Evolutionary conservation across 2,888 invertebrate species (phyloP).

Genomic region (Lottia scabra): DNA sequence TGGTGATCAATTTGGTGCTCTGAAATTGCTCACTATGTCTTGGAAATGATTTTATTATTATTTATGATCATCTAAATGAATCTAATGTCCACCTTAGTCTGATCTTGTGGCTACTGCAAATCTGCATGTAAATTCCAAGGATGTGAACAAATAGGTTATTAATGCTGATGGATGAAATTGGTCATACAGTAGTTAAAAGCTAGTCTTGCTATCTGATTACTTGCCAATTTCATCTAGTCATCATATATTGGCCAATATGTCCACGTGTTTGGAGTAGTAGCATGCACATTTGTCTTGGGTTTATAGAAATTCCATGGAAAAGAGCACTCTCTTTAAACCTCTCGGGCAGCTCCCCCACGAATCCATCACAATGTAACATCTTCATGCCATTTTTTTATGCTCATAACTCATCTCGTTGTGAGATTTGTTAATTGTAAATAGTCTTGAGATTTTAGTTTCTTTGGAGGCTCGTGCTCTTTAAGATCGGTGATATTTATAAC

Average conservation of each 20-base stretch:
- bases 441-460: too few relatives aligned
- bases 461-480: too few relatives aligned
- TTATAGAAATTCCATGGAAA: conserved; percentile 85
- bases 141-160: neutral
- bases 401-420: too few relatives aligned
- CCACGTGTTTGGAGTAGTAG: conserved; percentile 42
- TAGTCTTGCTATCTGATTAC: too few relatives aligned
- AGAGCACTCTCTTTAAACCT: conserved; percentile 90
- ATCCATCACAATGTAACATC: neutral
- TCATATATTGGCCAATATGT: conserved; percentile 57
- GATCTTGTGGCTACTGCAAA: conserved; percentile 12
- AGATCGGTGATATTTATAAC: too few relatives aligned
- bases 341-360: conserved; percentile 73
- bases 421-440: too few relatives aligned
- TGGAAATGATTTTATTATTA: neutral
- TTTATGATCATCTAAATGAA: too few relatives aligned
- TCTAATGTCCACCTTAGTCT: neutral
- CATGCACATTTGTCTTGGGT: conserved; percentile 81
- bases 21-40: conserved; percentile 1
- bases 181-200: neutral
- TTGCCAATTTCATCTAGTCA: conserved; percentile 54
- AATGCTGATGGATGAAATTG: neutral
- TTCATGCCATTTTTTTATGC: too few relatives aligned
- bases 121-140: neutral
- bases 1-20: conserved; percentile 4